Evolutionary conservation across 37 sponge, comb jelly and placozoan species (phyloP).

Genomic region (Halichondria panicea): DNA sequence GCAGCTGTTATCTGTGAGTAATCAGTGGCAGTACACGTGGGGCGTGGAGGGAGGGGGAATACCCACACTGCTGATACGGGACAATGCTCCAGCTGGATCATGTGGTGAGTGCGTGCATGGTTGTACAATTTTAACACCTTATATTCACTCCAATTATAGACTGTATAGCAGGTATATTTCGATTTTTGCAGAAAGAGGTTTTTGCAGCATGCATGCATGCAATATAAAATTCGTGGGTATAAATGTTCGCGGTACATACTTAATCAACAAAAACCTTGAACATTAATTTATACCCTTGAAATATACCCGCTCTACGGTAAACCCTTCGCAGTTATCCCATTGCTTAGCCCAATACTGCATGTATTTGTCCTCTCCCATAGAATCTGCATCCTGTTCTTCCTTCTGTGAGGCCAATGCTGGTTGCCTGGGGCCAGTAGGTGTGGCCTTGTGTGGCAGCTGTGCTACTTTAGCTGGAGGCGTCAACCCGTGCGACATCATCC

Average conservation of each 20-base stretch:
- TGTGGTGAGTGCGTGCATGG: constrained; percentile 42
- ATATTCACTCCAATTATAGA: background rate
- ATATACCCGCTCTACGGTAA: no score
- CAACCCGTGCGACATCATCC: constrained; percentile 4
- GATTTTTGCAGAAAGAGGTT: background rate
- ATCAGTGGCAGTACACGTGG: constrained; percentile 64
- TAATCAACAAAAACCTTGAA: no score
- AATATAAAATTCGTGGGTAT: background rate
- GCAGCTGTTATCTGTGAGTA: constrained; percentile 3
- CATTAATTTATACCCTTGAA: no score
- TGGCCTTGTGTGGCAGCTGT: constrained; percentile 40
- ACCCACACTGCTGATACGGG: constrained; percentile 61
- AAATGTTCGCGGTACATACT: no score
- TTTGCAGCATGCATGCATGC: background rate
- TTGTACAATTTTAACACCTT: background rate
- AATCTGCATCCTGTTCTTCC: constrained; percentile 21
- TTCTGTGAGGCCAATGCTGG: constrained; percentile 35
- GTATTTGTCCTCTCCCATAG: constrained; percentile 1
- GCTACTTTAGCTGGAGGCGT: background rate
- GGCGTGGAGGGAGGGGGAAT: constrained; percentile 15
- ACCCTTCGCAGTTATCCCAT: no score
- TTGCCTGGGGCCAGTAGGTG: constrained; percentile 41
- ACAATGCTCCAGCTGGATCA: constrained; percentile 39
- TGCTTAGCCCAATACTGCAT: no score
- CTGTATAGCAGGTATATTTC: background rate